These are phyloP conservation scores for Amphipoea lucens DNA, from an alignment of 2,888 invertebrate species.

Conservation along the genomic window DNA sequence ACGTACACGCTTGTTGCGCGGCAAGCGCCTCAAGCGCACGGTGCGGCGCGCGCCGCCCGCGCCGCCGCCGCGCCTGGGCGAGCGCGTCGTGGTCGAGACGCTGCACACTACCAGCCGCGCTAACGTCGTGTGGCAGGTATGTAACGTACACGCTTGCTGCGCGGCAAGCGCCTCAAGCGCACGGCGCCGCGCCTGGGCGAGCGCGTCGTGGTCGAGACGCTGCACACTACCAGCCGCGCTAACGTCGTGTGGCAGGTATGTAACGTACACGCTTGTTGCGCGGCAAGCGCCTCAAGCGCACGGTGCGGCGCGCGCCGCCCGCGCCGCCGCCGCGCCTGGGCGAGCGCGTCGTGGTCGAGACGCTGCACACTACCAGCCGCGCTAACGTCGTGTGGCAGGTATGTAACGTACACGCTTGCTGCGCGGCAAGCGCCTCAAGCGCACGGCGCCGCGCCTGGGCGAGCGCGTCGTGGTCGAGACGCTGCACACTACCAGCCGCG, in stretches of 20 bases:
- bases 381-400: constrained; percentile 94
- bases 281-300: constrained; percentile 88
- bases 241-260: constrained; percentile 93
- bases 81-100: constrained; percentile 95
- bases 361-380: constrained; percentile 94
- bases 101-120: constrained; percentile 94
- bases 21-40: constrained; percentile 87
- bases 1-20: constrained; percentile 82
- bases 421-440: constrained; percentile 88
- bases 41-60: constrained; percentile 86
- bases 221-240: constrained; percentile 95
- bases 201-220: constrained; percentile 94
- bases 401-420: constrained; percentile 75
- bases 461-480: constrained; percentile 95
- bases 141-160: constrained; percentile 78
- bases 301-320: constrained; percentile 86
- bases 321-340: constrained; percentile 90
- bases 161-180: constrained; percentile 88
- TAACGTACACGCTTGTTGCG: constrained; percentile 80
- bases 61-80: constrained; percentile 90
- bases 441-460: constrained; percentile 89
- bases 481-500: constrained; percentile 94
- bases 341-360: constrained; percentile 94
- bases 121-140: constrained; percentile 93
- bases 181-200: constrained; percentile 91